Base-by-base conservation (phyloP, 1,140 invertebrate genomes). In the Formica selysi region DNA sequence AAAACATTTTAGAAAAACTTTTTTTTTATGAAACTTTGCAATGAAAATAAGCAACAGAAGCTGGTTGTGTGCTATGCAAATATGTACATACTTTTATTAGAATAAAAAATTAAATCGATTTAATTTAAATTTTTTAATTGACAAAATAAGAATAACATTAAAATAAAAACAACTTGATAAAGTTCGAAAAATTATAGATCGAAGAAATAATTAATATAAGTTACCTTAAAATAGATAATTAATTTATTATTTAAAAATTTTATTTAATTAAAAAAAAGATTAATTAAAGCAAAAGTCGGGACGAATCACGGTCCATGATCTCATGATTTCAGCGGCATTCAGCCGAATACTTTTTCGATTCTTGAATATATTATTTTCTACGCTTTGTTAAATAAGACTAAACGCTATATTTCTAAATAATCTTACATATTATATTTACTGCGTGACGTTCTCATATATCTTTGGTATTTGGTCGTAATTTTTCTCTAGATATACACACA, bases 401-500 rank as follows among this genome's bases (percentile, higher is more conserved):
- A 85, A 70, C 26, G 26, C 44, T 90, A 51, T 51, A 81, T 51
- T 71, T 57, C 59, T 87, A 89, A 91, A 92, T 93, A 94, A 92
- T 91, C 71, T 91, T 94, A 93, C 88, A 91, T 86, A 92, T 92
- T 93, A 93, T 89, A 93, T 90, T 92, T 79, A 92, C 85, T 86
- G 65, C 87, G 91, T 94, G 93, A 95, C 79, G 91, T 93, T 95
- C 93, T 92, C 91, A 88, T 92, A 91, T 91, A 95, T 95, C 95
- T 95, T 95, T 95, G 95, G 95, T 95, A 95, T 95, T 93, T 86
- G 92, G 92, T 94, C 87, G 88, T 90, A 94, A 94, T 93, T 92
- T 92, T 86, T 76, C 80, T 92, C 87, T 91, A 91, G 91, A 93
- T 93, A 92, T 93, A 92, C 88, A 92, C 87, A 89, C 62, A 41